Base-by-base conservation (phyloP, 2,888 invertebrate genomes). In the Agonopterix subpropinquella region DNA sequence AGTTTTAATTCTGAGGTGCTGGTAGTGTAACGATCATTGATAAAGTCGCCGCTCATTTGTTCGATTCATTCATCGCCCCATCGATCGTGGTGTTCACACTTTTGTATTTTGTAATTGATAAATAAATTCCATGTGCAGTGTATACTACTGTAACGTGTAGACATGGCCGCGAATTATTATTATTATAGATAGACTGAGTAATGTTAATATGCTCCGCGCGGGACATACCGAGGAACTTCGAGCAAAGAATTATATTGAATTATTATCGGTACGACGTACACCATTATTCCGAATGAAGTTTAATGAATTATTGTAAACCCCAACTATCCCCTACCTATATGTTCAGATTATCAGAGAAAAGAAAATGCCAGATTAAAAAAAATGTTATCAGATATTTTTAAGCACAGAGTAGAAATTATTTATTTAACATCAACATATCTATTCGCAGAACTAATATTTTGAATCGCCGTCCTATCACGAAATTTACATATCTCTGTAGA, bases 181-280 rank as follows among this genome's bases (percentile, higher is more conserved):
- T 66, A 70, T 63, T 65, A 70, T 67, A 67, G 62, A 84, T 83
- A 83, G 85, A 86, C 85, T 85, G 85, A 85, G 69, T 81, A 82
- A 75, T 74, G 65, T 76, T 80, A 78, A 77, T 37, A 28, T 48
- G 49, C 47, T 53, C 47, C 49, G 44, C 4, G 28, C 28, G 28
- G 7, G 28, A 28, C 28, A 5, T 28, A 28, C 28, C 28, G 28
- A 28, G 28, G 28, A 28, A 28, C 28, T 28, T 28, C 28, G 28
- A 28, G 28, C 28, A 28, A 28, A 28, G 28, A 28, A 28, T 28
- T 28, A 28, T 28, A 28, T 28, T 28, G 5, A 28, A 28, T 28
- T 28, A 28, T 18, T 18, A 28, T 18, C 15, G 15, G 15, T 15
- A 15, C 15, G 15, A 15, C 15, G 15, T 15, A 15, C 15, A 15